Base-by-base conservation (phyloP, 1,140 invertebrate genomes). In the Andrena cerasifolii region DNA sequence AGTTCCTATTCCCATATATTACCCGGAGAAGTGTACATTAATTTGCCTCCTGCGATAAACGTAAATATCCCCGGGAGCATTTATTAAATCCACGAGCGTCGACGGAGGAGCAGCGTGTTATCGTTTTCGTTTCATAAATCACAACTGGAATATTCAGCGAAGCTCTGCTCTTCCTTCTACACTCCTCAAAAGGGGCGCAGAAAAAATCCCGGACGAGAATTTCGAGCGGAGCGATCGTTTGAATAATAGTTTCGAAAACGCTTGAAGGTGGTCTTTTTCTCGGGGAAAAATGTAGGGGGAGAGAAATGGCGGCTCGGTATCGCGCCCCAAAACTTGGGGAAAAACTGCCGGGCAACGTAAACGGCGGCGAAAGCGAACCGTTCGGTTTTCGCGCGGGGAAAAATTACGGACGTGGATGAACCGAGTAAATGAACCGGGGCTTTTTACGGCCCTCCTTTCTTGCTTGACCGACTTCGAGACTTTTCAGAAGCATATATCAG, bases 371-470 rank as follows among this genome's bases (percentile, higher is more conserved):
- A 47, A 47, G 68, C 68, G 28, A 62, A 72, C 58, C 28, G 58
- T 14, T 49, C 28, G 58, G 45, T 72, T 47, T 28, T 72, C 54
- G 43, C 65, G n/a, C 33, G 68, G 36, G 36, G 70, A 62, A 72
- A 72, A 72, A 72, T 72, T 72, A 72, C 70, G 70, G 58, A 36
- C 56, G 21, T 33, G 54, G 67, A 70, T 45, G 67, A 58, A 65
- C 49, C 33, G 68, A 70, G 62, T 49, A 80, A 80, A 80, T 65
- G 79, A 82, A 82, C 71, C 62, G 49, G 59, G 70, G 36, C 71
- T 81, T 81, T 65, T 82, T 81, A 70, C 74, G 79, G 28, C 63
- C 49, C 67, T 33, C 53, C 45, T 66, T 70, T 81, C 79, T 59
- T 33, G 28, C 78, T 33, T 82, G 79, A 74, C 68, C 45, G 68